Evolutionary conservation across 2,888 invertebrate genomes (phyloP).

Genomic region (Drosophila prostipennis): DNA sequence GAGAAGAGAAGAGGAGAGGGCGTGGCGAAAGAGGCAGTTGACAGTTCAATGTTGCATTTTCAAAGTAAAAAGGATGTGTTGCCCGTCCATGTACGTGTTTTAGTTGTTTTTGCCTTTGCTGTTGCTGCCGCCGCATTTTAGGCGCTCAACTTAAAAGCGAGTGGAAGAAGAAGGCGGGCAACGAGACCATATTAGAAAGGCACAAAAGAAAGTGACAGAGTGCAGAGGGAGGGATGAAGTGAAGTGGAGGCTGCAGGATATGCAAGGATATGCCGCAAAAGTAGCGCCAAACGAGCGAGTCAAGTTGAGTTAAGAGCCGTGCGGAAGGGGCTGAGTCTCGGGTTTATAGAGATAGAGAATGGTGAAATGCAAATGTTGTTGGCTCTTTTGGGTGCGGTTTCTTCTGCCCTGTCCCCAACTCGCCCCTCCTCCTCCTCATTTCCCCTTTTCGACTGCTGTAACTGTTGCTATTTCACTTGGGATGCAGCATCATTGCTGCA

Average conservation of each 20-base stretch:
- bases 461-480: constrained; percentile 43
- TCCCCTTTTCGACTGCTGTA: constrained; percentile 21
- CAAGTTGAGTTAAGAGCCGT: constrained; percentile 54
- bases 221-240: not conserved
- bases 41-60: constrained; percentile 76
- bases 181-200: constrained; percentile 50
- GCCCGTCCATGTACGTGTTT: constrained; percentile 13
- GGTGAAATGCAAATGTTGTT: constrained; percentile 34
- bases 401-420: constrained; percentile 10
- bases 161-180: constrained; percentile 8
- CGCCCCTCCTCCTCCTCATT: not conserved
- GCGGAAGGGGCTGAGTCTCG: not conserved
- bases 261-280: constrained; percentile 55
- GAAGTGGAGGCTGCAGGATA: constrained; percentile 8
- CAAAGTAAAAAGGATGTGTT: constrained; percentile 57
- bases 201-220: constrained; percentile 57
- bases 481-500: constrained; percentile 1
- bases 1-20: constrained; percentile 6
- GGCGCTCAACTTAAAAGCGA: constrained; percentile 64
- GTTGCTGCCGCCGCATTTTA: constrained; percentile 62
- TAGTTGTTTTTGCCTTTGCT: constrained; percentile 16
- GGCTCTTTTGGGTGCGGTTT: constrained; percentile 49
- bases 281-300: constrained; percentile 68
- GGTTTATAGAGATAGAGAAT: not conserved
- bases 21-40: constrained; percentile 54